These are phyloP conservation scores for Phthorimaea operculella DNA, from an alignment of 1,140 invertebrate genomes.

Conservation along the genomic window DNA sequence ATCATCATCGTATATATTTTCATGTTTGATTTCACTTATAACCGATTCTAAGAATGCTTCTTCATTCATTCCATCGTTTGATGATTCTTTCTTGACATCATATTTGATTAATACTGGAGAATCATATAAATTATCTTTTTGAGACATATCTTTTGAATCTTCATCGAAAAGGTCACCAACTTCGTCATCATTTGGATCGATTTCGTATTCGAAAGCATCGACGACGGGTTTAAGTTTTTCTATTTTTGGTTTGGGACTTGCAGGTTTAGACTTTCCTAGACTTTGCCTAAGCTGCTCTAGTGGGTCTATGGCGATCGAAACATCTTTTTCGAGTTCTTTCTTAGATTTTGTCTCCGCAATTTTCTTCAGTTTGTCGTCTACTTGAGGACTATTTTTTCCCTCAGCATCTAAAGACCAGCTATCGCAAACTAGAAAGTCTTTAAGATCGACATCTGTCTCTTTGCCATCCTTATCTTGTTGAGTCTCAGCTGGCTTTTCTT, in stretches of 20 bases:
- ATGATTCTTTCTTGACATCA: slow-evolving; percentile 29
- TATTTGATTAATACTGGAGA: slow-evolving; percentile 28
- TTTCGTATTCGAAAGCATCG: slow-evolving; percentile 57
- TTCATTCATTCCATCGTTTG: slow-evolving; percentile 41
- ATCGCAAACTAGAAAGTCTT: slow-evolving; percentile 58
- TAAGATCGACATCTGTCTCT: slow-evolving; percentile 52
- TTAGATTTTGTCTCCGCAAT: slow-evolving; percentile 3
- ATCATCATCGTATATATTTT: slow-evolving; percentile 39
- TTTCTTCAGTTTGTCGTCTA: slow-evolving; percentile 26
- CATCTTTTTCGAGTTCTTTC: slow-evolving; percentile 8
- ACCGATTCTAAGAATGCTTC: slow-evolving; percentile 57
- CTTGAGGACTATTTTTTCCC: slow-evolving; percentile 47
- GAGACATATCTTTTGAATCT: slow-evolving; percentile 22
- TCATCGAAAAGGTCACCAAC: slow-evolving; percentile 50
- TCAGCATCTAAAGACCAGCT: slow-evolving; percentile 63
- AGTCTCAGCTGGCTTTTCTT: neutral
- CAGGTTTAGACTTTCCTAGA: slow-evolving; percentile 3
- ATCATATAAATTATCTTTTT: slow-evolving; percentile 25
- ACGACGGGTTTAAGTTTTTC: slow-evolving; percentile 50
- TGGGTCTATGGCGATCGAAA: neutral
- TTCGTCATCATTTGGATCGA: slow-evolving; percentile 47
- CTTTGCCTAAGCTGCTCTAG: neutral
- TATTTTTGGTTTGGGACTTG: slow-evolving; percentile 22
- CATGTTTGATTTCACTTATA: slow-evolving; percentile 56
- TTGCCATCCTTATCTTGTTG: slow-evolving; percentile 18